phyloP scores from a whole-genome alignment of 2,113 vertebrate genomes.

The Calyptomena viridis region DNA sequence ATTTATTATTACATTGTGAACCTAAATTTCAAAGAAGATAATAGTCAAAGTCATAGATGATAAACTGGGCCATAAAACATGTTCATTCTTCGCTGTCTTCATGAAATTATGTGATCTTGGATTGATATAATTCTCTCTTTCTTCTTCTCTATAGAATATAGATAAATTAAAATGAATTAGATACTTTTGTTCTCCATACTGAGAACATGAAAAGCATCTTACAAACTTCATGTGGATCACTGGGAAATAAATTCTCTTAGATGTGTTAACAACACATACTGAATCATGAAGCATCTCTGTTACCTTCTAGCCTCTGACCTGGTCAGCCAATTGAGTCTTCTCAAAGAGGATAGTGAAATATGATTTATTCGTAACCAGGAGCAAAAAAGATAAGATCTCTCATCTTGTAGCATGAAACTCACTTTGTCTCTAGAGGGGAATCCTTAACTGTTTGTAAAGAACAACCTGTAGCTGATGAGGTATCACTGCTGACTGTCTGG shows the following conservation, averaged over 20 bases:
- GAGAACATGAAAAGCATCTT: not conserved
- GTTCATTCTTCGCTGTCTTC: slow-evolving; percentile 3
- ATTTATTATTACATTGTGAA: slow-evolving; percentile 11
- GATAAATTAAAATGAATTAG: slow-evolving; percentile 17
- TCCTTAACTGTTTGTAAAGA: not conserved
- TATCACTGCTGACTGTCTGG: not conserved
- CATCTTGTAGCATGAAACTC: not conserved
- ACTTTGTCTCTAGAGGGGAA: not conserved
- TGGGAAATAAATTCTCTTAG: not conserved
- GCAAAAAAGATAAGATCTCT: not conserved
- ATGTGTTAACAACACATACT: not conserved
- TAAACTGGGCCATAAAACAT: slow-evolving; percentile 50
- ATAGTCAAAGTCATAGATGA: slow-evolving; percentile 42
- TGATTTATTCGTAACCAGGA: not conserved
- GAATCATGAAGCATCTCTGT: not conserved
- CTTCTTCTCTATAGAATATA: not conserved
- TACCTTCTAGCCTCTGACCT: not conserved
- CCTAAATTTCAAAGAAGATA: not conserved
- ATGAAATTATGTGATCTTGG: slow-evolving; percentile 28
- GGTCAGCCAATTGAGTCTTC: not conserved
- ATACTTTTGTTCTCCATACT: not conserved
- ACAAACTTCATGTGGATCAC: not conserved
- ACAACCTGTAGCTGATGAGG: not conserved
- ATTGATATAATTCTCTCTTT: not conserved
- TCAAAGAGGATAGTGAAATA: not conserved